Percentiles rank a stretch among this genome's conserved stretches.
phyloP scores from a whole-genome alignment of 2,797 vertebrate genomes.

The Triplophysa bombifrons region DNA sequence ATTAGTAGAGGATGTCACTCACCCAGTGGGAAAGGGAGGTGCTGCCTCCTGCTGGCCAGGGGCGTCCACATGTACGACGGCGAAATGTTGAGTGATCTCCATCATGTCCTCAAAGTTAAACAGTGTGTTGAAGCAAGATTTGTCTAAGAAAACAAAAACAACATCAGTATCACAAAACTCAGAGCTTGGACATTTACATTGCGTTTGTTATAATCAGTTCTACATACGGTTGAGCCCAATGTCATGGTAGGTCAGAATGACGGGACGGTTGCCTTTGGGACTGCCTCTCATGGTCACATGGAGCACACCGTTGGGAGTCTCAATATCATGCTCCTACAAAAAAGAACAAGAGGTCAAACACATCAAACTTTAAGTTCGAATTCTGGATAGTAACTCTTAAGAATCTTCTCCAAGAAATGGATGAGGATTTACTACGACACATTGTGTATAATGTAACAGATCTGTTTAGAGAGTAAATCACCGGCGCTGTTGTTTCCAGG shows the following conservation, averaged over 20 bases:
- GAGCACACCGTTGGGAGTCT: conserved; percentile 91
- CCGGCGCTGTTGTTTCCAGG: conserved; percentile 12
- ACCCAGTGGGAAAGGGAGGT: conserved; percentile 92
- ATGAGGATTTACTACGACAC: neutral
- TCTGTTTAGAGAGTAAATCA: conserved; percentile 8
- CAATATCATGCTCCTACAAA: conserved; percentile 92
- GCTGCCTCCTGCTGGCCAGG: conserved; percentile 95
- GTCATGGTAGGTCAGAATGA: conserved; percentile 98
- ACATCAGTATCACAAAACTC: neutral
- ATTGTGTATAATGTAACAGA: conserved; percentile 3
- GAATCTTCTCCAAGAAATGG: neutral
- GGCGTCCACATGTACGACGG: conserved; percentile 93
- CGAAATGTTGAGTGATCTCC: conserved; percentile 96
- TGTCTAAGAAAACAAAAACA: conserved; percentile 77
- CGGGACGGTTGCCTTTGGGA: conserved; percentile 90
- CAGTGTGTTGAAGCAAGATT: conserved; percentile 97
- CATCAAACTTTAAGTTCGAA: neutral
- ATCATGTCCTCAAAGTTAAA: conserved; percentile 99
- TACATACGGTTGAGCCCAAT: conserved; percentile 97
- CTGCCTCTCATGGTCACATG: conserved; percentile 94
- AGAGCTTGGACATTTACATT: neutral
- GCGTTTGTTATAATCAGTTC: too few relatives aligned
- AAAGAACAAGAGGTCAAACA: neutral
- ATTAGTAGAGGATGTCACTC: conserved; percentile 50
- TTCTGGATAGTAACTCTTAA: neutral